These are phyloP conservation scores for Ceyx cyanopectus DNA, from an alignment of 2,113 vertebrate species.

Conservation along the genomic window DNA sequence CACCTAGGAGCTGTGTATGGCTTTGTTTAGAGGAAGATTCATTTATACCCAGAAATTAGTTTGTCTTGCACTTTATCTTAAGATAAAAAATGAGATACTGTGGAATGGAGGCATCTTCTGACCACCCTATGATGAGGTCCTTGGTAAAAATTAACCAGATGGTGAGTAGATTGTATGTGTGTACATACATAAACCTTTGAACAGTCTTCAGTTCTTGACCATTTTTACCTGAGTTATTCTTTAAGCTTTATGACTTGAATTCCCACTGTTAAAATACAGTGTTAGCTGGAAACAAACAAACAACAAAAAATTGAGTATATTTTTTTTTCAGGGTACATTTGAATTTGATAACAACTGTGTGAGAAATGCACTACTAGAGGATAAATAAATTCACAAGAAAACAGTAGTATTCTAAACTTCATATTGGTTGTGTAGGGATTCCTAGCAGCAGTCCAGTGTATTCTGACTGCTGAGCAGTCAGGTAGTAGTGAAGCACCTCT, in stretches of 20 bases:
- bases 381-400: not conserved
- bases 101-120: not conserved
- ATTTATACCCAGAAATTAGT: not conserved
- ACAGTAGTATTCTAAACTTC: not conserved
- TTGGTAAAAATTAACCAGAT: conserved; percentile 7
- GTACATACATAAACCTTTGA: not conserved
- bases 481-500: not conserved
- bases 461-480: not conserved
- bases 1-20: not conserved
- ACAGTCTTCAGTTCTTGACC: not conserved
- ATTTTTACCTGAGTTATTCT: not conserved
- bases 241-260: not conserved
- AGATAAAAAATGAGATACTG: not conserved
- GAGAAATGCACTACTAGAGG: not conserved
- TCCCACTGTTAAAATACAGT: not conserved
- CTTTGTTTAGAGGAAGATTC: not conserved
- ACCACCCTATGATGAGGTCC: not conserved
- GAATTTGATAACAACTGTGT: not conserved
- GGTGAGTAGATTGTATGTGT: not conserved
- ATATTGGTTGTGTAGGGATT: not conserved
- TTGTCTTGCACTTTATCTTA: not conserved
- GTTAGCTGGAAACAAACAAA: not conserved
- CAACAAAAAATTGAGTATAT: not conserved
- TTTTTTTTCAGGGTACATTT: not conserved
- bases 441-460: not conserved